Conservation (phyloP, 2,888 invertebrate species). For the Candidula unifasciata region DNA sequence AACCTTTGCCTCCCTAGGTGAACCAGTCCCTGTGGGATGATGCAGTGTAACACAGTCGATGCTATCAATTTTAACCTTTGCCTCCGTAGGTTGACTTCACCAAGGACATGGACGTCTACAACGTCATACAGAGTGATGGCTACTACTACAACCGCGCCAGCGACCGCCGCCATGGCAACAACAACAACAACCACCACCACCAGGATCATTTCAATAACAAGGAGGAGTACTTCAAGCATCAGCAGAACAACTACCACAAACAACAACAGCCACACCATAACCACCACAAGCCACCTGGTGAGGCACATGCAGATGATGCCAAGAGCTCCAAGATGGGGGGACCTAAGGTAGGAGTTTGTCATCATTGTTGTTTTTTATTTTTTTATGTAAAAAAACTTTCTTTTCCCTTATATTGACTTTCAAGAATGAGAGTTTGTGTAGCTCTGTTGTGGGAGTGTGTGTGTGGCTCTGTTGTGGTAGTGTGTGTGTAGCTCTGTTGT, state of each 20-base stretch:
- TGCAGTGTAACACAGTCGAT: not conserved
- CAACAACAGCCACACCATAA: conserved; percentile 10
- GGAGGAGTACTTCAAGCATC: conserved; percentile 57
- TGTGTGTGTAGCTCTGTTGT: too few relatives aligned
- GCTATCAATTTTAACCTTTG: not conserved
- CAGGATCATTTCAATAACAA: conserved; percentile 47
- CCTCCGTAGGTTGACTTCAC: conserved; percentile 87
- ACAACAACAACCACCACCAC: conserved; percentile 28
- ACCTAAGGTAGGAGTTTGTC: conserved; percentile 38
- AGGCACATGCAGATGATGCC: not conserved
- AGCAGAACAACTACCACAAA: conserved; percentile 46
- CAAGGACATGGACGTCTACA: conserved; percentile 80
- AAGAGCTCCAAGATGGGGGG: conserved; percentile 25
- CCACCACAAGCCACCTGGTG: too few relatives aligned
- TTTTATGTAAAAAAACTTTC: too few relatives aligned
- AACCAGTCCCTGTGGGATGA: too few relatives aligned
- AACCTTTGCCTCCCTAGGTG: too few relatives aligned
- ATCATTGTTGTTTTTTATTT: too few relatives aligned
- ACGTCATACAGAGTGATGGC: conserved; percentile 86
- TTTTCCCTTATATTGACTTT: too few relatives aligned
- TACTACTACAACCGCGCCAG: conserved; percentile 80
- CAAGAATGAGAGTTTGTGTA: too few relatives aligned
- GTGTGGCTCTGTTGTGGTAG: too few relatives aligned
- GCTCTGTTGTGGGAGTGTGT: too few relatives aligned
- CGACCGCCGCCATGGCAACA: conserved; percentile 60